These are phyloP conservation scores for Microchrysa polita DNA, from an alignment of 2,888 invertebrate genomes.

Conservation along the genomic window DNA sequence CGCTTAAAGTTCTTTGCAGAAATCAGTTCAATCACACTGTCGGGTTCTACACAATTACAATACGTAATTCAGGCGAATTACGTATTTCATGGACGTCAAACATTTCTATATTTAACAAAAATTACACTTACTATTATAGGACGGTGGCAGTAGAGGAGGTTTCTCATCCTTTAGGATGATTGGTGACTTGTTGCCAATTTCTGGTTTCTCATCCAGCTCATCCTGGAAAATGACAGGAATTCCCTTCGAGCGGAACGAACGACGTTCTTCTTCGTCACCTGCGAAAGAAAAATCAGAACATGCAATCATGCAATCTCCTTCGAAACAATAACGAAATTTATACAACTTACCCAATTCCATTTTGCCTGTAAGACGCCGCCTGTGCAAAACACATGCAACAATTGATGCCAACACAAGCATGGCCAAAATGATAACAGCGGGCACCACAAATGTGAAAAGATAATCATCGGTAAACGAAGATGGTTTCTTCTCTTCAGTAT, in stretches of 20 bases:
- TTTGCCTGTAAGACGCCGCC: slow-evolving; percentile 84
- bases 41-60: too few species aligned
- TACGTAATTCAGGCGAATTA: background rate
- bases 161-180: slow-evolving; percentile 95
- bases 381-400: slow-evolving; percentile 88
- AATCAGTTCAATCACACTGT: too few species aligned
- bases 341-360: slow-evolving; percentile 72
- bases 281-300: slow-evolving; percentile 50
- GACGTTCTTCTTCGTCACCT: slow-evolving; percentile 82
- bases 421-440: slow-evolving; percentile 85
- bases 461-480: slow-evolving; percentile 71
- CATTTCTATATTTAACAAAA: background rate
- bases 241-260: slow-evolving; percentile 82
- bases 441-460: slow-evolving; percentile 85
- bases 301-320: too few species aligned
- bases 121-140: slow-evolving; percentile 60
- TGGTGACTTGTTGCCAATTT: slow-evolving; percentile 89
- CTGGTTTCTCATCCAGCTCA: slow-evolving; percentile 92
- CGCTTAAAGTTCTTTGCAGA: too few species aligned
- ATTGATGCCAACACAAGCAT: slow-evolving; percentile 89
- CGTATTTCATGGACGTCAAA: background rate
- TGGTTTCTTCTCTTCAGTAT: slow-evolving; percentile 60
- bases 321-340: too few species aligned
- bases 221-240: slow-evolving; percentile 98
- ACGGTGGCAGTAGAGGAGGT: slow-evolving; percentile 87